A percentile compares a stretch with the other conserved stretches of the same genome.
Evolutionary conservation across 1,140 invertebrate genomes (phyloP).

Genomic region (Trachelipus rathkii): DNA sequence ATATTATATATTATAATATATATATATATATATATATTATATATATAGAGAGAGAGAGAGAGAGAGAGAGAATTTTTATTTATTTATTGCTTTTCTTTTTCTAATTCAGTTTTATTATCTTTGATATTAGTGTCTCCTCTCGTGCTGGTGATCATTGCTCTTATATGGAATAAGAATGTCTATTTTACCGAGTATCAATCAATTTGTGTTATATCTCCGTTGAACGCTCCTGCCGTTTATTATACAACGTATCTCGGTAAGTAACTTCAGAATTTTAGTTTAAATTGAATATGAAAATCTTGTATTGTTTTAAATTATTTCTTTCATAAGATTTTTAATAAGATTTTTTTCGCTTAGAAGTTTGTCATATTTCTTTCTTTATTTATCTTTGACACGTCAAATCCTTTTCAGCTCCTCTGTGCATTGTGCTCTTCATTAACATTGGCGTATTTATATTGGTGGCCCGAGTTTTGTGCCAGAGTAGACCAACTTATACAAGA

Average conservation of each 20-base stretch:
- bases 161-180: conserved; percentile 24
- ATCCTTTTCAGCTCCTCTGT: conserved; percentile 49
- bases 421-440: conserved; percentile 54
- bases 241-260: conserved; percentile 51
- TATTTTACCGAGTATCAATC: conserved; percentile 29
- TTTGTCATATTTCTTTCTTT: neutral
- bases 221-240: conserved; percentile 48
- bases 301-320: neutral
- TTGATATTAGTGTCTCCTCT: conserved; percentile 30
- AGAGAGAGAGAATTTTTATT: too few species aligned
- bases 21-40: too few species aligned
- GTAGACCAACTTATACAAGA: conserved; percentile 42
- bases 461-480: conserved; percentile 52
- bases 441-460: conserved; percentile 55
- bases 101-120: too few species aligned
- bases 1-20: too few species aligned
- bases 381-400: neutral
- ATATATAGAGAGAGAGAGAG: too few species aligned
- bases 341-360: neutral
- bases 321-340: too few species aligned
- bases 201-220: conserved; percentile 36
- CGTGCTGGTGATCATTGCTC: conserved; percentile 25
- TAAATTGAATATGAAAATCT: neutral
- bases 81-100: too few species aligned
- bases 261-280: neutral